A percentile compares a stretch with the other conserved stretches of the same genome.
phyloP scores from a whole-genome alignment of 2,113 vertebrate genomes.

The Ceyx margarethae region DNA sequence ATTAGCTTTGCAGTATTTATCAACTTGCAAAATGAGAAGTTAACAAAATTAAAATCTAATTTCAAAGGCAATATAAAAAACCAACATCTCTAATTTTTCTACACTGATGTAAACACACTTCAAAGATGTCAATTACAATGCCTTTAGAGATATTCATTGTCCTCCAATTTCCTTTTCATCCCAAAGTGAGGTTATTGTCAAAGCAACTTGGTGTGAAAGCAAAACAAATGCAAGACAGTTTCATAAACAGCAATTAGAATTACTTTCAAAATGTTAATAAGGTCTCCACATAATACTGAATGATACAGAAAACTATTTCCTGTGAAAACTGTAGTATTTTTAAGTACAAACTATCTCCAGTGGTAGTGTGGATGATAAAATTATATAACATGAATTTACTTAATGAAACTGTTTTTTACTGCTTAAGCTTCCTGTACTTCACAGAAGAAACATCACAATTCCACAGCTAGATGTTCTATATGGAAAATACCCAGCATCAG shows the following conservation, averaged over 20 bases:
- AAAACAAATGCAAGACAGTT: background rate
- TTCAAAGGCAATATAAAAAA: constrained; percentile 27
- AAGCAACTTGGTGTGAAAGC: background rate
- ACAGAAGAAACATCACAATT: background rate
- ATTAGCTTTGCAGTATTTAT: background rate
- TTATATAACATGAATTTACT: background rate
- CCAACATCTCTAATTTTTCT: constrained; percentile 8
- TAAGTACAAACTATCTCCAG: background rate
- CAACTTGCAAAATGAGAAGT: background rate
- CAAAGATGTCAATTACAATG: constrained; percentile 5
- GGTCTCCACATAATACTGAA: background rate
- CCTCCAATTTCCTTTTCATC: background rate
- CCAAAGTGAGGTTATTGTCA: background rate
- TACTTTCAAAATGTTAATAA: background rate
- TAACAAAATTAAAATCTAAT: constrained; percentile 25
- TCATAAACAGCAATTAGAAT: background rate
- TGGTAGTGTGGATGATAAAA: background rate
- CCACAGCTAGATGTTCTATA: background rate
- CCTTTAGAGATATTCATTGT: background rate
- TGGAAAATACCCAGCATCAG: background rate
- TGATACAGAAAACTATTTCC: background rate
- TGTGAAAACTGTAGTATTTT: background rate
- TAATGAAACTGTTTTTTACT: background rate
- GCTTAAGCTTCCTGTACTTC: background rate
- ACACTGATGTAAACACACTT: constrained; percentile 17